A percentile compares a stretch with the other conserved stretches of the same genome.
Conservation (phyloP, 2,797 vertebrate species). For the Sciurus carolinensis region DNA sequence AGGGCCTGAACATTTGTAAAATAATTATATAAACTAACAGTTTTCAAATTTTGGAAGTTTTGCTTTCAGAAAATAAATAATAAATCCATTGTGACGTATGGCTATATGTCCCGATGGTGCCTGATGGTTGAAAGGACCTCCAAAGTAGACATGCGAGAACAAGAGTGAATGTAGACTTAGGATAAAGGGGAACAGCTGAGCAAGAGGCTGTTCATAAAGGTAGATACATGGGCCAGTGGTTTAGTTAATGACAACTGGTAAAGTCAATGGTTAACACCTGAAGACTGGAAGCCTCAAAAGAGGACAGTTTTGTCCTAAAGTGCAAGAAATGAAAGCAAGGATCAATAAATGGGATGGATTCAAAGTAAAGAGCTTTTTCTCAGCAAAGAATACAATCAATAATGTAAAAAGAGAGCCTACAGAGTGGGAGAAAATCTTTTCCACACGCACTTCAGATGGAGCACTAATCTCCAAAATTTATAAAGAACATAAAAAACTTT, state of each 20-base stretch:
- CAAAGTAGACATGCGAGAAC: neutral
- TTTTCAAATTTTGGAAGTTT: conserved; percentile 19
- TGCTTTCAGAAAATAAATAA: neutral
- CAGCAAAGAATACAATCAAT: too few relatives aligned
- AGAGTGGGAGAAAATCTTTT: too few relatives aligned
- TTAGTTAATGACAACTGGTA: neutral
- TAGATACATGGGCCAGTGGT: neutral
- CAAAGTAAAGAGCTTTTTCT: too few relatives aligned
- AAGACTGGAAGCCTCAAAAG: neutral
- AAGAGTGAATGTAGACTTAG: neutral
- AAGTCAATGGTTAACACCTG: neutral
- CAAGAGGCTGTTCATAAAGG: neutral
- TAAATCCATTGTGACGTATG: neutral
- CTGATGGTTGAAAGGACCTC: neutral
- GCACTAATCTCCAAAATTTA: too few relatives aligned
- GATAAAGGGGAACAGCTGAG: neutral
- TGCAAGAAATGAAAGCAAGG: too few relatives aligned
- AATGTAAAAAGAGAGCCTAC: too few relatives aligned
- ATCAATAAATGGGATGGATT: too few relatives aligned
- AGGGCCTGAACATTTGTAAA: neutral
- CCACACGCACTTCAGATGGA: too few relatives aligned
- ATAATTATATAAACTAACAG: neutral
- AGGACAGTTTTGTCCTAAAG: neutral
- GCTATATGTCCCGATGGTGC: neutral
- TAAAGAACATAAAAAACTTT: too few relatives aligned